A percentile compares a stretch with the other conserved stretches of the same genome.
Conservation (phyloP, 2,113 vertebrate species). For the Notechis scutatus region DNA sequence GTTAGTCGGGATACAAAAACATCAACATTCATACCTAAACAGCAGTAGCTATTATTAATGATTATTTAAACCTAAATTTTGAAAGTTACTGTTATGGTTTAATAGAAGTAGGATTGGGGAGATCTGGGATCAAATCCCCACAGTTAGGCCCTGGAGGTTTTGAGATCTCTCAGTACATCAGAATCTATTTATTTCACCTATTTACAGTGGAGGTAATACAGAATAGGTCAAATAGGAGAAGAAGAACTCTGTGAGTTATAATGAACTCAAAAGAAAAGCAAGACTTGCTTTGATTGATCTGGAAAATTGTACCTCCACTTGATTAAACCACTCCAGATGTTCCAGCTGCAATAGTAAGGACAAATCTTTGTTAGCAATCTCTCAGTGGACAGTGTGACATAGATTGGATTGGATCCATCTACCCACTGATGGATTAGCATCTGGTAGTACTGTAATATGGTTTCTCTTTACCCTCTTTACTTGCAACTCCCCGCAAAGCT, state of each 20-base stretch:
- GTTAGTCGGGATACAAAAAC: neutral
- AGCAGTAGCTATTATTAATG: neutral
- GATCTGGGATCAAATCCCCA: neutral
- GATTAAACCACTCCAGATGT: neutral
- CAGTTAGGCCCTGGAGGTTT: neutral
- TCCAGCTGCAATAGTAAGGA: neutral
- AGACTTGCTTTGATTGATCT: neutral
- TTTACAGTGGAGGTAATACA: neutral
- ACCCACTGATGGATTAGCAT: neutral
- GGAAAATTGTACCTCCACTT: neutral
- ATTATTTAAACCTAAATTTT: neutral
- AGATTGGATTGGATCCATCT: neutral
- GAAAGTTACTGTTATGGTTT: neutral
- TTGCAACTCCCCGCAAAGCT: neutral
- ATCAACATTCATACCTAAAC: neutral
- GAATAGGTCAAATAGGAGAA: neutral
- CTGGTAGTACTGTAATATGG: neutral
- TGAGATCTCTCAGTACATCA: neutral
- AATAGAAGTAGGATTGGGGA: neutral
- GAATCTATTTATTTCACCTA: neutral
- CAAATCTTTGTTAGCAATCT: neutral
- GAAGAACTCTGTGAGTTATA: neutral
- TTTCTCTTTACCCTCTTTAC: neutral
- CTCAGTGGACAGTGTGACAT: neutral
- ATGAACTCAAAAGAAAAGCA: neutral